phyloP scores from a whole-genome alignment of 1,140 invertebrate species.

The Diorhabda carinulata region DNA sequence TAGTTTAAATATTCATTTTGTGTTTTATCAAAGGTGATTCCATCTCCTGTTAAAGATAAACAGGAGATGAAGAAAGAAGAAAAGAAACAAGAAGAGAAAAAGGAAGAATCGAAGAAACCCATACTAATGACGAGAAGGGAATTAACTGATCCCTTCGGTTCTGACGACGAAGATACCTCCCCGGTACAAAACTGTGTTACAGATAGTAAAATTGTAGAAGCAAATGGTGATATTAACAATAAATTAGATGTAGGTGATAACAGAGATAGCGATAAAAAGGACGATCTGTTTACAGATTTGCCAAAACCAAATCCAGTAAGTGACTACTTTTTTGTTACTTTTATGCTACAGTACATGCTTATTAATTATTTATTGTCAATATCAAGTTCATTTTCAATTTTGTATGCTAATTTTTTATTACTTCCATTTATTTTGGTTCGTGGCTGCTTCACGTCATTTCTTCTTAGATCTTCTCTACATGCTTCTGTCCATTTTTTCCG shows the following conservation, averaged over 20 bases:
- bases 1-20: background rate
- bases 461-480: too few species aligned
- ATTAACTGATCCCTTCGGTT: slow-evolving; percentile 85
- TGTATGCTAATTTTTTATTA: too few species aligned
- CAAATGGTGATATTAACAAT: slow-evolving; percentile 33
- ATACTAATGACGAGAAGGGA: slow-evolving; percentile 81
- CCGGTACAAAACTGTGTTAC: slow-evolving; percentile 16
- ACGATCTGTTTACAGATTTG: slow-evolving; percentile 44
- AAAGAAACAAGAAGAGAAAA: slow-evolving; percentile 32
- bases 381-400: too few species aligned
- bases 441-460: too few species aligned
- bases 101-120: slow-evolving; percentile 49
- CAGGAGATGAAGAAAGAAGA: slow-evolving; percentile 21
- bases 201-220: slow-evolving; percentile 25
- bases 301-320: slow-evolving; percentile 48
- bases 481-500: too few species aligned
- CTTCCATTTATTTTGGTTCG: too few species aligned
- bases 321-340: background rate
- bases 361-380: too few species aligned
- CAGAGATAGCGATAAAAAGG: slow-evolving; percentile 22
- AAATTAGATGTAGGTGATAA: slow-evolving; percentile 19
- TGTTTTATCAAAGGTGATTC: slow-evolving; percentile 27
- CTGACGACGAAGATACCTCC: slow-evolving; percentile 80
- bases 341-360: too few species aligned
- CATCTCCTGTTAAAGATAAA: slow-evolving; percentile 72